A percentile compares a stretch with the other conserved stretches of the same genome.
These are phyloP conservation scores for Pleuronectes platessa DNA, from an alignment of 2,113 vertebrate genomes.

Conservation along the genomic window DNA sequence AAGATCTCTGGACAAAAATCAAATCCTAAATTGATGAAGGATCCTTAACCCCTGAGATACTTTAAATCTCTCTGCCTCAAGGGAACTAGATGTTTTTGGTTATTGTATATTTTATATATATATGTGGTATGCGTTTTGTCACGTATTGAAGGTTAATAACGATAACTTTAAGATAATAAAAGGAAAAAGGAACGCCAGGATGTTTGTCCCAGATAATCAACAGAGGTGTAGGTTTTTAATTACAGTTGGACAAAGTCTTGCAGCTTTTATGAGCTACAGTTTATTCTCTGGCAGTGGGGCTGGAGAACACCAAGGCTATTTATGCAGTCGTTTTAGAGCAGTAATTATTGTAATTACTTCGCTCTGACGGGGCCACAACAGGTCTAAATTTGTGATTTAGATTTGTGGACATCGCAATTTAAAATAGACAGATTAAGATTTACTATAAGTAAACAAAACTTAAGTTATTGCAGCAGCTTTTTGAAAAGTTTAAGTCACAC, in stretches of 20 bases:
- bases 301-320: not conserved
- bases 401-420: not conserved
- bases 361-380: not conserved
- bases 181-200: too few relatives aligned
- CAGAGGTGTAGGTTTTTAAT: too few relatives aligned
- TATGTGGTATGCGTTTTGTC: too few relatives aligned
- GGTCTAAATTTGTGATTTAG: slow-evolving; percentile 3
- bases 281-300: not conserved
- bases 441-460: not conserved
- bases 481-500: not conserved
- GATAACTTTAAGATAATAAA: too few relatives aligned
- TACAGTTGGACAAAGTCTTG: not conserved
- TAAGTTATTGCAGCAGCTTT: not conserved
- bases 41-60: too few relatives aligned
- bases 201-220: too few relatives aligned
- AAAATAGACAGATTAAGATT: not conserved
- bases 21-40: too few relatives aligned
- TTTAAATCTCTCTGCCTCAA: too few relatives aligned
- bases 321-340: slow-evolving; percentile 21
- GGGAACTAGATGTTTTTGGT: too few relatives aligned
- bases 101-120: too few relatives aligned
- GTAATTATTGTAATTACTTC: slow-evolving; percentile 26
- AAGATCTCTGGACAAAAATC: too few relatives aligned
- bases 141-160: too few relatives aligned
- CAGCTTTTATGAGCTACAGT: not conserved